A percentile compares a stretch with the other conserved stretches of the same genome.
These are phyloP conservation scores for Sitta carolinensis DNA, from an alignment of 2,797 vertebrate genomes.

Conservation along the genomic window DNA sequence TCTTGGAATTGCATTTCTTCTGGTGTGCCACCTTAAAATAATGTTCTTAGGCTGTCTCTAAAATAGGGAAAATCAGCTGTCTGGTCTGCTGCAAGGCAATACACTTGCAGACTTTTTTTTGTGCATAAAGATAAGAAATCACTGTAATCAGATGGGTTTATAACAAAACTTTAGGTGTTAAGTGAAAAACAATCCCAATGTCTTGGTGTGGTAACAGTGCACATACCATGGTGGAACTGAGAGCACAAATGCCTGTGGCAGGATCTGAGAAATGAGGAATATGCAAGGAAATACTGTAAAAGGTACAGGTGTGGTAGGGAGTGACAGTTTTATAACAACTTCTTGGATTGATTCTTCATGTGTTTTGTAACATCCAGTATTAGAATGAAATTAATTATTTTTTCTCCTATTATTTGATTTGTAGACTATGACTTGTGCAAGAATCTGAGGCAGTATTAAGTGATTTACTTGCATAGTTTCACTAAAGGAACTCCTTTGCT, in stretches of 20 bases:
- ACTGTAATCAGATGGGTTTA: neutral
- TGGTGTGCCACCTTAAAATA: neutral
- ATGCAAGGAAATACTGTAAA: neutral
- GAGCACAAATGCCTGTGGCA: neutral
- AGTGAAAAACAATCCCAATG: neutral
- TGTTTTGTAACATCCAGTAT: neutral
- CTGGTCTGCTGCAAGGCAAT: neutral
- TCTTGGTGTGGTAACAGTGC: neutral
- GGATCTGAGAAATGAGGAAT: neutral
- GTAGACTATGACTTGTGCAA: neutral
- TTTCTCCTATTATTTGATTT: accelerated
- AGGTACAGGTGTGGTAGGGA: neutral
- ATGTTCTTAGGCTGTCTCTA: neutral
- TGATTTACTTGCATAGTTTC: neutral
- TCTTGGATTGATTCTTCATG: neutral
- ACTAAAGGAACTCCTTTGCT: neutral
- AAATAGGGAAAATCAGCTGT: neutral
- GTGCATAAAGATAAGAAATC: neutral
- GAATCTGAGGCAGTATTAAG: neutral
- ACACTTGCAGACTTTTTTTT: neutral
- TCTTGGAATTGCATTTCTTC: neutral
- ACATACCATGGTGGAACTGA: neutral
- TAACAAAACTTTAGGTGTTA: neutral
- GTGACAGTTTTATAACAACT: neutral
- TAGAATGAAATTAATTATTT: neutral